Conservation (phyloP, 2,113 vertebrate genomes). For the Bos indicus region DNA sequence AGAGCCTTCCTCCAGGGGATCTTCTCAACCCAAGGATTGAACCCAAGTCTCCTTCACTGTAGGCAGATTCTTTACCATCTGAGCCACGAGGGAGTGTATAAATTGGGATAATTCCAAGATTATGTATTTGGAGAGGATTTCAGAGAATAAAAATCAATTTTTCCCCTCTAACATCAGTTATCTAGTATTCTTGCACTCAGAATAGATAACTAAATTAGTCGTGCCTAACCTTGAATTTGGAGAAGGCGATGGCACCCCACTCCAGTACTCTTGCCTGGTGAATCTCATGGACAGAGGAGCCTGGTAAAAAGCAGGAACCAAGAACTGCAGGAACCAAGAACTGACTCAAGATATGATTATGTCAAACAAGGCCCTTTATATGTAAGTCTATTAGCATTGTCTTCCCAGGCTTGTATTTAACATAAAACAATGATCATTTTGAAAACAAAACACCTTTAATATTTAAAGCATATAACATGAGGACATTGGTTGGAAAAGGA, state of each 20-base stretch:
- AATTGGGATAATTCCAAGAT: neutral
- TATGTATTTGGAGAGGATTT: neutral
- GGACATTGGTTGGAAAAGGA: neutral
- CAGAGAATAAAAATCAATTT: neutral
- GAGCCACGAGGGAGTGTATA: neutral
- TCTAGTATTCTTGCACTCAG: neutral
- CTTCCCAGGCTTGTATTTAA: neutral
- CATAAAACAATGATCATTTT: neutral
- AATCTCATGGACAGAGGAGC: too few relatives aligned
- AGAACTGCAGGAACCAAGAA: neutral
- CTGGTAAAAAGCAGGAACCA: neutral
- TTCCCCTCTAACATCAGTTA: neutral
- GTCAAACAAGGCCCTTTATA: neutral
- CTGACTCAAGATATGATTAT: neutral
- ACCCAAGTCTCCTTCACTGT: neutral
- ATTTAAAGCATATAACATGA: neutral
- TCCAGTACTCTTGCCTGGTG: too few relatives aligned
- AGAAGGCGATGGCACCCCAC: too few relatives aligned
- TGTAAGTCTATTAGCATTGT: neutral
- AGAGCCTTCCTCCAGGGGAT: neutral
- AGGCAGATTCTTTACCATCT: neutral
- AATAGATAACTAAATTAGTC: neutral
- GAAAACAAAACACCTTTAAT: neutral
- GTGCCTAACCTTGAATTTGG: neutral
- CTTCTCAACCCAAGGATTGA: neutral